These are phyloP conservation scores for Eueremaeus valkanovi DNA, from an alignment of 2,888 invertebrate species.

Conservation along the genomic window DNA sequence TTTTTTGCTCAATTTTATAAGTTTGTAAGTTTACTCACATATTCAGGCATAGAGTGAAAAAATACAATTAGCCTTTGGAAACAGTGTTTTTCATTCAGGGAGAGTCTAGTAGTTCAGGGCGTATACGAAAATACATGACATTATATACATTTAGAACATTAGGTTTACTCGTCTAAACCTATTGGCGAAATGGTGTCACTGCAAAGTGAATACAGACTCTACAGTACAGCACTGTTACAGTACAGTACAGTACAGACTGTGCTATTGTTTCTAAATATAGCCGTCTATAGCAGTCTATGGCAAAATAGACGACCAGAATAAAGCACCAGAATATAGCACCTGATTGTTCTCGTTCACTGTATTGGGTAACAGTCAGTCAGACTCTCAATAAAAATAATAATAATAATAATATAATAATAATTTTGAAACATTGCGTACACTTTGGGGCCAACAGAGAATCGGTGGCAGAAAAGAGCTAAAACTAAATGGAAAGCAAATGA, in stretches of 20 bases:
- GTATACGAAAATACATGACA: conserved; percentile 7
- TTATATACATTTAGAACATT: conserved; percentile 35
- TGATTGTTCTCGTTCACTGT: too few species aligned
- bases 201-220: conserved; percentile 1
- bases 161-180: background rate
- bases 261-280: background rate
- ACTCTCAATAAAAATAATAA: background rate
- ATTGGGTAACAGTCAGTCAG: background rate
- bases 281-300: background rate
- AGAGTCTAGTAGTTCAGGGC: conserved; percentile 12
- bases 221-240: conserved; percentile 32
- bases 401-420: background rate
- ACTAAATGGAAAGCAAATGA: conserved; percentile 19
- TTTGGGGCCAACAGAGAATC: background rate
- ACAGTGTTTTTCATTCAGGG: background rate
- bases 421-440: background rate
- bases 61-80: background rate
- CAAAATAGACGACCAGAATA: too few species aligned
- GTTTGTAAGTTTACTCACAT: background rate
- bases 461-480: background rate
- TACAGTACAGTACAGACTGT: too few species aligned
- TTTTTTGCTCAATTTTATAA: too few species aligned
- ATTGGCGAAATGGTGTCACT: conserved; percentile 35
- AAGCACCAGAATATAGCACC: background rate
- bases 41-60: background rate